phyloP scores from a whole-genome alignment of 2,888 invertebrate genomes.

The Cephus runcator region DNA sequence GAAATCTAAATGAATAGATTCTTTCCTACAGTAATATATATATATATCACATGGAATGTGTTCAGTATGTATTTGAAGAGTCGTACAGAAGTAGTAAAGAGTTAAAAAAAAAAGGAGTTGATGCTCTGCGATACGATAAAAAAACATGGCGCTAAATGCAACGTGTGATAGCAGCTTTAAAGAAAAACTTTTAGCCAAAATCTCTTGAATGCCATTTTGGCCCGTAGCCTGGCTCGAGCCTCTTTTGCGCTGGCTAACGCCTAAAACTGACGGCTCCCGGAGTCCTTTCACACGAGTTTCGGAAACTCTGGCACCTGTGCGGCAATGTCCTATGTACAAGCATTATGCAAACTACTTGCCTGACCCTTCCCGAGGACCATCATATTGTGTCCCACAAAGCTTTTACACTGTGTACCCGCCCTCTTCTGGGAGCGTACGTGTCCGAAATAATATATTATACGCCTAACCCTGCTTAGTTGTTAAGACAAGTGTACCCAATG shows the following conservation, averaged over 20 bases:
- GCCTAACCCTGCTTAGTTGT: background rate
- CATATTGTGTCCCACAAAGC: conserved; percentile 39
- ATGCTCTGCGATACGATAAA: background rate
- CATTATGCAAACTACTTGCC: conserved; percentile 52
- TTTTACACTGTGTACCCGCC: conserved; percentile 6
- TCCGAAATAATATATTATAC: conserved; percentile 13
- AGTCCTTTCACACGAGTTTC: conserved; percentile 7
- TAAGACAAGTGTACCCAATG: background rate
- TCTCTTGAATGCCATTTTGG: background rate
- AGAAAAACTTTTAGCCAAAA: background rate
- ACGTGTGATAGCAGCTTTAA: background rate
- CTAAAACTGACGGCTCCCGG: background rate
- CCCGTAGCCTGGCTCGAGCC: background rate
- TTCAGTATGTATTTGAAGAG: background rate
- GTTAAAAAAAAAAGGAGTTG: background rate
- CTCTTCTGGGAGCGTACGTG: conserved; percentile 7
- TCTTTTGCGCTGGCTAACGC: background rate
- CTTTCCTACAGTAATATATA: background rate
- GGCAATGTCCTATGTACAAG: conserved; percentile 26
- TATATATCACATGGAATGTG: background rate
- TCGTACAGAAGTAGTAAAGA: background rate
- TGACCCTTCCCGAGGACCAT: conserved; percentile 34
- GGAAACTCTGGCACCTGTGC: conserved; percentile 7
- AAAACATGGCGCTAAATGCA: background rate
- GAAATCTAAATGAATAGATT: background rate